phyloP scores from a whole-genome alignment of 2,113 vertebrate species.

The Eidolon helvum region DNA sequence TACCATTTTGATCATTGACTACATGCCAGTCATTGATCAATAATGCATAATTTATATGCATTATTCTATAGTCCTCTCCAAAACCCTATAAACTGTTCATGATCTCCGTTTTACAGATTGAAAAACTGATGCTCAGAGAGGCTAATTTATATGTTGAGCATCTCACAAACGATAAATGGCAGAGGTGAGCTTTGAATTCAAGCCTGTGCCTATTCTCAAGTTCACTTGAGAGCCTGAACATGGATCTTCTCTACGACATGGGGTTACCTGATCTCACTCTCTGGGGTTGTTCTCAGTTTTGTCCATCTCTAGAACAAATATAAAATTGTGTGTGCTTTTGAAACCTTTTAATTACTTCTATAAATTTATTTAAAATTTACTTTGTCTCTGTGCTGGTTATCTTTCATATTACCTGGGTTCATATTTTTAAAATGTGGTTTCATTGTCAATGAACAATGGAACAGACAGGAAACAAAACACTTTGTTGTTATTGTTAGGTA shows the following conservation, averaged over 20 bases:
- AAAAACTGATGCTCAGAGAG: neutral
- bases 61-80: neutral
- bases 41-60: no score
- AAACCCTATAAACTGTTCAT: neutral
- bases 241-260: neutral
- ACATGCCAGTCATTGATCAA: neutral
- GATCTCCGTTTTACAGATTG: neutral
- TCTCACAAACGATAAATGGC: neutral
- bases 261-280: neutral
- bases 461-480: conserved; percentile 26
- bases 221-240: neutral
- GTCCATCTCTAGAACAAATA: neutral
- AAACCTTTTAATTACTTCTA: neutral
- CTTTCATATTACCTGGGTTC: neutral
- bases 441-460: neutral
- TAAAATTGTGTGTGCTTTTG: neutral
- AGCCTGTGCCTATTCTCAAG: neutral
- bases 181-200: neutral
- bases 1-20: neutral
- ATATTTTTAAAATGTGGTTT: neutral
- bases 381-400: neutral
- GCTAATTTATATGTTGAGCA: neutral
- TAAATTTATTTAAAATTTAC: neutral
- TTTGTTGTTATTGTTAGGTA: conserved; percentile 31
- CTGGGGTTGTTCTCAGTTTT: neutral